A percentile compares a stretch with the other conserved stretches of the same genome.
These are phyloP conservation scores for Globicephala melas DNA, from an alignment of 2,113 vertebrate genomes.

Conservation along the genomic window DNA sequence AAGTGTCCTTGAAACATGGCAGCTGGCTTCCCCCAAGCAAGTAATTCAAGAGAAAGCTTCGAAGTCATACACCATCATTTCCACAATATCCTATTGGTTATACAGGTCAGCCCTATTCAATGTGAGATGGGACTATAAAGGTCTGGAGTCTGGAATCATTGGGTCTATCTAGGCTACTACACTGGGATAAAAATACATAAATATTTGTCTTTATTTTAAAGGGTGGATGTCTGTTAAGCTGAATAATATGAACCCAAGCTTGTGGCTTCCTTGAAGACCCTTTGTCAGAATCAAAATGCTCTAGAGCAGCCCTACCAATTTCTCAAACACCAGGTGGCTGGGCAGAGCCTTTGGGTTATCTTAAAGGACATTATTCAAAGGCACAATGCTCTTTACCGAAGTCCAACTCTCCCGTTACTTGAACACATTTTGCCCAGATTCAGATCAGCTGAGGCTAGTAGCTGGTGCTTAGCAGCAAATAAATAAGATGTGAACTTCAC, in stretches of 20 bases:
- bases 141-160: neutral
- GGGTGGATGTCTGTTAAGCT: neutral
- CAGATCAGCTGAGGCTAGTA: neutral
- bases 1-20: neutral
- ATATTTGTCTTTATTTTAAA: neutral
- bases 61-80: neutral
- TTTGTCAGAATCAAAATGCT: neutral
- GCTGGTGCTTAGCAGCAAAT: neutral
- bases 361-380: neutral
- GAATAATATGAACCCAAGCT: neutral
- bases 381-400: neutral
- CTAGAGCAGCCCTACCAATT: neutral
- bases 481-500: neutral
- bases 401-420: neutral
- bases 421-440: neutral
- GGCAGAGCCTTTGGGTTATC: neutral
- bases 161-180: neutral
- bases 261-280: neutral
- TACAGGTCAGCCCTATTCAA: neutral
- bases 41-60: neutral
- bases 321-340: neutral
- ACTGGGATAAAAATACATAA: neutral
- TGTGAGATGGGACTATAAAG: neutral
- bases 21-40: neutral
- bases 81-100: neutral